These are phyloP conservation scores for Drosophila ironensis DNA, from an alignment of 1,140 invertebrate genomes.

Conservation along the genomic window DNA sequence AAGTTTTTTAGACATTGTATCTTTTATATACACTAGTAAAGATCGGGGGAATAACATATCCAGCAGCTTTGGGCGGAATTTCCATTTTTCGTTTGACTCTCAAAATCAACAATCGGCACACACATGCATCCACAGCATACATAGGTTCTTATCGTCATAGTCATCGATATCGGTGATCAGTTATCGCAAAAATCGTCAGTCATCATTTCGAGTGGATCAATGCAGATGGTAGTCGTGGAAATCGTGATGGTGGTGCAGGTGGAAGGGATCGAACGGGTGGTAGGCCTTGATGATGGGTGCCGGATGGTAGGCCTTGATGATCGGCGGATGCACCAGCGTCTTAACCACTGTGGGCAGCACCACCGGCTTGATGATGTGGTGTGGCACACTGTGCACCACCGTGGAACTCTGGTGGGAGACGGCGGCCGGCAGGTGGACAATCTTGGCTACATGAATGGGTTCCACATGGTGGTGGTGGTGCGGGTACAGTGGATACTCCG, in stretches of 20 bases:
- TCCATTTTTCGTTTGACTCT: conserved; percentile 7
- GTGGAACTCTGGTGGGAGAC: conserved; percentile 83
- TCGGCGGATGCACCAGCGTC: conserved; percentile 69
- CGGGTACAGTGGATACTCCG: conserved; percentile 61
- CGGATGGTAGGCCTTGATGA: conserved; percentile 74
- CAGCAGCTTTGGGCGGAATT: conserved; percentile 42
- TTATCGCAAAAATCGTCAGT: conserved; percentile 23
- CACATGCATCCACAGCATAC: conserved; percentile 44
- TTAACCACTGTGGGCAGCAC: conserved; percentile 69
- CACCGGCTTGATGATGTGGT: conserved; percentile 74
- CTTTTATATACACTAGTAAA: conserved; percentile 30
- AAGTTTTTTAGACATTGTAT: conserved; percentile 19
- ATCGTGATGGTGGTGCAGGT: conserved; percentile 69
- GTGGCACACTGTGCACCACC: conserved; percentile 73
- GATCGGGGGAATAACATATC: conserved; percentile 24
- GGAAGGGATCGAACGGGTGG: conserved; percentile 70
- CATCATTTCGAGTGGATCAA: conserved; percentile 12
- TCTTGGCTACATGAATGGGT: conserved; percentile 69
- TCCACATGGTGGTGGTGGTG: conserved; percentile 65
- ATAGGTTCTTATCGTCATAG: conserved; percentile 8
- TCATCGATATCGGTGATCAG: conserved; percentile 13
- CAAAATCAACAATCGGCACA: conserved; percentile 17
- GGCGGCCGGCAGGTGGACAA: conserved; percentile 77
- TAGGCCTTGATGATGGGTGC: conserved; percentile 69
- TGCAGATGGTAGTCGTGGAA: conserved; percentile 69